phyloP scores from a whole-genome alignment of 30 jellyfish, hydroid and myxozoan species.

The Nemopilema nomurai region DNA sequence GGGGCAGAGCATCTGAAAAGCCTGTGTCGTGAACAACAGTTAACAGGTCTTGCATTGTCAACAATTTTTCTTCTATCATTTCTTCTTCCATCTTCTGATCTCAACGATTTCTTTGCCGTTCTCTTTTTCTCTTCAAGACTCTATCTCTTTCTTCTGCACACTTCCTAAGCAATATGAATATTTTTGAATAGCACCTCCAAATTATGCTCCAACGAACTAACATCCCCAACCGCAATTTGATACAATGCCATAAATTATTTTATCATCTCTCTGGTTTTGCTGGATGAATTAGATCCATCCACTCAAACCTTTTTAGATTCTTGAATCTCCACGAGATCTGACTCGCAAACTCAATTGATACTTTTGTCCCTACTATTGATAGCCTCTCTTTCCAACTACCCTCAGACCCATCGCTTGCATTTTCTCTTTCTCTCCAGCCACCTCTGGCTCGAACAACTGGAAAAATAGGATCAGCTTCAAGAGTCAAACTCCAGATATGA shows the following conservation, averaged over 20 bases:
- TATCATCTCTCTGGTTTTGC: not conserved
- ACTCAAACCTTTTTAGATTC: not conserved
- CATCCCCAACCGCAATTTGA: not conserved
- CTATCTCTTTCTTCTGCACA: not conserved
- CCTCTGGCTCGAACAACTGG: not conserved
- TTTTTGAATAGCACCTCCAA: not conserved
- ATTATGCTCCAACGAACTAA: not conserved
- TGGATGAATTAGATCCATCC: not conserved
- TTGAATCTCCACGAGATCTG: not conserved
- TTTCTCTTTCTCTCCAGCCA: slow-evolving; percentile 6
- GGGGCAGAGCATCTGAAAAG: not conserved
- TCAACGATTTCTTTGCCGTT: not conserved
- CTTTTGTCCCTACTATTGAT: not conserved
- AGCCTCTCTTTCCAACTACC: not conserved
- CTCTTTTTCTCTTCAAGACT: not conserved
- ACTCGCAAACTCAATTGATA: not conserved
- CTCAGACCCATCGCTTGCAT: not conserved
- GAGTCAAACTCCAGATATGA: not conserved
- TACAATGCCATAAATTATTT: not conserved
- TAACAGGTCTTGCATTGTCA: not conserved
- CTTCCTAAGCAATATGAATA: not conserved
- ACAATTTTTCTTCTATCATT: not conserved
- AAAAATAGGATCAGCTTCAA: not conserved
- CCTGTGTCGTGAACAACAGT: not conserved
- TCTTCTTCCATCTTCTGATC: not conserved